phyloP scores from a whole-genome alignment of 2,113 vertebrate genomes.

The Amphiprion percula region DNA sequence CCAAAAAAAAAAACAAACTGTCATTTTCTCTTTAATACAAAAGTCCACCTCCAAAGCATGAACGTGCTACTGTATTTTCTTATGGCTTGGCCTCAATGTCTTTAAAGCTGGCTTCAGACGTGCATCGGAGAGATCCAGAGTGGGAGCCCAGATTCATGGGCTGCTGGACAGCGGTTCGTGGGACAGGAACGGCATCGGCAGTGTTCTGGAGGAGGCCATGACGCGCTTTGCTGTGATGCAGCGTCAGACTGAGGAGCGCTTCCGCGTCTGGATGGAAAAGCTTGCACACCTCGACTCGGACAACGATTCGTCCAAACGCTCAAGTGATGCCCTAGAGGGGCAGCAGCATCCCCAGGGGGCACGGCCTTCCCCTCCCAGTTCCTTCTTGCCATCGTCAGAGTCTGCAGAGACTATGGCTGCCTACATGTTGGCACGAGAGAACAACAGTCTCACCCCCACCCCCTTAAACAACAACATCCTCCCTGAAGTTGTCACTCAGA shows the following conservation, averaged over 20 bases:
- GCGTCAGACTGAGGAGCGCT: slow-evolving; percentile 95
- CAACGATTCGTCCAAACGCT: slow-evolving; percentile 91
- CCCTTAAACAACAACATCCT: slow-evolving; percentile 87
- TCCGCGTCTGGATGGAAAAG: slow-evolving; percentile 93
- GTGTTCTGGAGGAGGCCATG: slow-evolving; percentile 94
- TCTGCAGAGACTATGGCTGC: slow-evolving; percentile 87
- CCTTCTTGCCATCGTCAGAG: slow-evolving; percentile 87
- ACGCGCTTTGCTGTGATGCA: slow-evolving; percentile 94
- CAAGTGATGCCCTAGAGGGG: slow-evolving; percentile 86
- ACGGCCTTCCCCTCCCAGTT: slow-evolving; percentile 82
- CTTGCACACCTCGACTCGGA: slow-evolving; percentile 90
- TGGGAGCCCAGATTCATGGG: slow-evolving; percentile 89
- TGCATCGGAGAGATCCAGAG: slow-evolving; percentile 90
- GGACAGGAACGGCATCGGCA: slow-evolving; percentile 93
- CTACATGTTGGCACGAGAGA: slow-evolving; percentile 84
- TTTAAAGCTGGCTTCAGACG: slow-evolving; percentile 95
- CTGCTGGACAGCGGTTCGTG: slow-evolving; percentile 91
- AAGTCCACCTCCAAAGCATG: slow-evolving; percentile 81
- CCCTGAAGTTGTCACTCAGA: slow-evolving; percentile 84
- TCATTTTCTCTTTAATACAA: slow-evolving; percentile 79
- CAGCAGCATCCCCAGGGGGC: slow-evolving; percentile 82
- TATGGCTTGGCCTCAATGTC: slow-evolving; percentile 95
- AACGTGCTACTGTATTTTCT: slow-evolving; percentile 85
- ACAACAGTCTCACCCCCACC: slow-evolving; percentile 70
- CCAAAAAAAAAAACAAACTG: slow-evolving; percentile 65